Conservation (phyloP, 2,113 vertebrate species). For the Turnix velox region DNA sequence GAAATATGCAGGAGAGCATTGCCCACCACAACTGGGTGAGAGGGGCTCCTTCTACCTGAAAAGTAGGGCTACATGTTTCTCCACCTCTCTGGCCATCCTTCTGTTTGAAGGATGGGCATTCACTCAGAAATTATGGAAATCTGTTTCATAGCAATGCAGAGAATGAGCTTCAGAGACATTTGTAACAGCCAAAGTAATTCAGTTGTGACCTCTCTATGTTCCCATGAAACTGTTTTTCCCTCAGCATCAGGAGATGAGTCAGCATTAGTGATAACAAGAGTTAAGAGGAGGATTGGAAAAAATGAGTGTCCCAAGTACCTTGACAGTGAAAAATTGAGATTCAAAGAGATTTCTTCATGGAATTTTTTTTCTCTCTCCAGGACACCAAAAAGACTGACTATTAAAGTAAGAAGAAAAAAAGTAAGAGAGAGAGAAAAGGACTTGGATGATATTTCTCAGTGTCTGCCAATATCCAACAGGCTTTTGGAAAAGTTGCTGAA, state of each 20-base stretch:
- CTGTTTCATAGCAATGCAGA: background rate
- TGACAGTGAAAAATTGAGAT: conserved; percentile 64
- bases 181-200: conserved; percentile 57
- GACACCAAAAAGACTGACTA: conserved; percentile 45
- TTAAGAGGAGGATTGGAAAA: conserved; percentile 60
- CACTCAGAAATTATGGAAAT: background rate
- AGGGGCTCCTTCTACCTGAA: background rate
- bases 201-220: conserved; percentile 38
- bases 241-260: conserved; percentile 67
- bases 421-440: background rate
- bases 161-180: background rate
- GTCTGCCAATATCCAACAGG: conserved; percentile 44
- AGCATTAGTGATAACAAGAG: conserved; percentile 68
- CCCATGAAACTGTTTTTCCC: conserved; percentile 61
- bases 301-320: conserved; percentile 50
- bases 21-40: background rate
- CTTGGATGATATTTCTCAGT: conserved; percentile 48
- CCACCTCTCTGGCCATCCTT: background rate
- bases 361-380: conserved; percentile 60
- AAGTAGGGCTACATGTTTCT: background rate
- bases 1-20: background rate
- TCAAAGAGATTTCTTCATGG: conserved; percentile 70
- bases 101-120: background rate
- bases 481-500: conserved; percentile 61
- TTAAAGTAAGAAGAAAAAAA: conserved; percentile 23